Evolutionary conservation across 2,113 vertebrate genomes (phyloP).

Genomic region (Pelecanoides urinatrix): DNA sequence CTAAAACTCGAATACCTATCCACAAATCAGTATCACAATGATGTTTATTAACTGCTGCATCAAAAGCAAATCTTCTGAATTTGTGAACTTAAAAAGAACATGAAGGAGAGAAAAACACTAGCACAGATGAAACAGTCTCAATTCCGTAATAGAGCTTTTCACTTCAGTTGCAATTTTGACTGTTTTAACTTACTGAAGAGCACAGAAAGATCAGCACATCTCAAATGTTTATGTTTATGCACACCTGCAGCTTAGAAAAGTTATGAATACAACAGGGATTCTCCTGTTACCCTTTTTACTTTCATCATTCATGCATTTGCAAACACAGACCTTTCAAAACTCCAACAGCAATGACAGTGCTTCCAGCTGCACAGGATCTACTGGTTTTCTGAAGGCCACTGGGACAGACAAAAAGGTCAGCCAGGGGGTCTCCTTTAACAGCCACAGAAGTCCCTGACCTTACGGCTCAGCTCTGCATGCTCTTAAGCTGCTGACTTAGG

Average conservation of each 20-base stretch:
- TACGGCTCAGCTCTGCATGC: not conserved
- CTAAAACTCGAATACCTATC: not conserved
- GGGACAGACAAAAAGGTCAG: not conserved
- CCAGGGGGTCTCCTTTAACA: not conserved
- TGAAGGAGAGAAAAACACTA: not conserved
- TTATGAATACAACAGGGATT: not conserved
- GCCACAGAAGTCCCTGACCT: not conserved
- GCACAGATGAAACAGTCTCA: not conserved
- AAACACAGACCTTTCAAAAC: conserved; percentile 25
- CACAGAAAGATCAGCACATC: not conserved
- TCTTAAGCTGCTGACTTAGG: not conserved
- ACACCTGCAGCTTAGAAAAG: conserved; percentile 34
- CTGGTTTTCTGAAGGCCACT: not conserved
- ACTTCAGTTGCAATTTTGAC: not conserved
- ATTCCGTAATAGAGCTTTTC: not conserved
- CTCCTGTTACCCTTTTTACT: conserved; percentile 10
- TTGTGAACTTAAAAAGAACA: not conserved
- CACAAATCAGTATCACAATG: not conserved
- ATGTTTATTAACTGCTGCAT: not conserved
- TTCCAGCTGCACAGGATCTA: conserved; percentile 40
- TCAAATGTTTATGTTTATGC: conserved; percentile 10
- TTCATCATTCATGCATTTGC: not conserved
- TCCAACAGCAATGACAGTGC: not conserved
- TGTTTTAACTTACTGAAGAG: not conserved
- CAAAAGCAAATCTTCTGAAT: conserved; percentile 3